These are phyloP conservation scores for Gastracanthus pulcherrimus DNA, from an alignment of 2,888 invertebrate genomes.

Conservation along the genomic window DNA sequence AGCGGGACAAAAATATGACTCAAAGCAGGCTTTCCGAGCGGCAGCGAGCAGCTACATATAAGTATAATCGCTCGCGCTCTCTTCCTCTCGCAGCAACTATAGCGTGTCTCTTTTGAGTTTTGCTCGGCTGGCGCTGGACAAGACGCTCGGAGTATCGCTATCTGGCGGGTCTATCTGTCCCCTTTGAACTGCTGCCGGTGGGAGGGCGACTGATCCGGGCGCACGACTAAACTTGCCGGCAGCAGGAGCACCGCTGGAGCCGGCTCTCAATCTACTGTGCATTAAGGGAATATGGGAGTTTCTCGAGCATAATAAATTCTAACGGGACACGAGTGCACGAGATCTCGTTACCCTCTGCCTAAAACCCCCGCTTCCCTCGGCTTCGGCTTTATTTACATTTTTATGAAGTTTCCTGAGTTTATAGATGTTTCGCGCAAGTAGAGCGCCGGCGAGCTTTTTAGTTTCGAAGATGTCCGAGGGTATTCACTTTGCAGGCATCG, in stretches of 20 bases:
- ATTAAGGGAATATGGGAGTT: conserved; percentile 30
- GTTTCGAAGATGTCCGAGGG: neutral
- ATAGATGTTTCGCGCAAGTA: neutral
- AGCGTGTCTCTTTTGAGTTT: neutral
- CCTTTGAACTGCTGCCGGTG: neutral
- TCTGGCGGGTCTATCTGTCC: neutral
- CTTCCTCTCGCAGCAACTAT: too few relatives aligned
- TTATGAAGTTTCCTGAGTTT: conserved; percentile 13
- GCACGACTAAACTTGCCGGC: neutral
- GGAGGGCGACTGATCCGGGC: too few relatives aligned
- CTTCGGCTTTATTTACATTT: conserved; percentile 44
- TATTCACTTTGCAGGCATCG: neutral
- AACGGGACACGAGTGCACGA: too few relatives aligned
- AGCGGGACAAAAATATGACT: conserved; percentile 58
- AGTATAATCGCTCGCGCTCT: too few relatives aligned
- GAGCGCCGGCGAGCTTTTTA: neutral
- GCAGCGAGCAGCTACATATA: too few relatives aligned
- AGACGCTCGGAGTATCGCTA: neutral
- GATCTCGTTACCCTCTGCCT: conserved; percentile 8
- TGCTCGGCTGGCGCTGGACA: neutral
- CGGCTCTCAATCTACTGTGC: conserved; percentile 3
- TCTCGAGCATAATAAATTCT: conserved; percentile 20
- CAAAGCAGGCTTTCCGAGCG: conserved; percentile 46
- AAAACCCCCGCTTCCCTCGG: neutral
- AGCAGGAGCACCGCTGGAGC: neutral